Percentiles rank a stretch among this genome's conserved stretches.
These are phyloP conservation scores for Falco berigora DNA, from an alignment of 2,797 vertebrate species.

Conservation along the genomic window DNA sequence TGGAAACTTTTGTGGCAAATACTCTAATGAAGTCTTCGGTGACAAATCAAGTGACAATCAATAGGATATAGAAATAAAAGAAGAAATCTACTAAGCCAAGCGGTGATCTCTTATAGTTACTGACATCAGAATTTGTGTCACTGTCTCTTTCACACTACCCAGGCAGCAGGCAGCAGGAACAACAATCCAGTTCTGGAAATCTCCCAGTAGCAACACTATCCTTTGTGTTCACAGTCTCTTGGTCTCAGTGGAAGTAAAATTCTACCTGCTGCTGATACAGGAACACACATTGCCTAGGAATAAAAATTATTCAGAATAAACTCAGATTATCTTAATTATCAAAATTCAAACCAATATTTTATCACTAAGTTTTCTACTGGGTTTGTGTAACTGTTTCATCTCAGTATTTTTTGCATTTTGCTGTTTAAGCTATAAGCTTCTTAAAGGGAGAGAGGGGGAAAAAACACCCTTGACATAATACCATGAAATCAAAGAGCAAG, in stretches of 20 bases:
- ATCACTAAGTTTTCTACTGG: background rate
- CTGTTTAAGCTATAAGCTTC: constrained; percentile 51
- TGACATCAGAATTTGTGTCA: background rate
- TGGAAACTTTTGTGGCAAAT: constrained; percentile 26
- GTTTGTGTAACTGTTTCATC: background rate
- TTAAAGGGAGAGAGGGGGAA: background rate
- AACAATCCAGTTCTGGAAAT: constrained; percentile 61
- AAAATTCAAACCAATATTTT: background rate
- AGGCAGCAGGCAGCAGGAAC: constrained; percentile 52
- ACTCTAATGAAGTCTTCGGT: background rate
- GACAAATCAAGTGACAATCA: constrained; percentile 2
- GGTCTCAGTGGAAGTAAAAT: constrained; percentile 4
- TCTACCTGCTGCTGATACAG: constrained; percentile 43
- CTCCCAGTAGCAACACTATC: constrained; percentile 40
- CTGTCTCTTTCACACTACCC: background rate
- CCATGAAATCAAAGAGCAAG: constrained; percentile 71
- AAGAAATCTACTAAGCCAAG: background rate
- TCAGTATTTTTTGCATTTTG: constrained; percentile 8
- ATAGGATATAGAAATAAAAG: background rate
- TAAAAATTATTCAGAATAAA: background rate
- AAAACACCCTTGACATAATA: constrained; percentile 58
- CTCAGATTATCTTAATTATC: background rate
- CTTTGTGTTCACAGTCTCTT: background rate
- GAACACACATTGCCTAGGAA: background rate
- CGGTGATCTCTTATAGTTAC: background rate